These are phyloP conservation scores for Sebastes wilsoni DNA, from an alignment of 2,797 vertebrate genomes.

Conservation along the genomic window DNA sequence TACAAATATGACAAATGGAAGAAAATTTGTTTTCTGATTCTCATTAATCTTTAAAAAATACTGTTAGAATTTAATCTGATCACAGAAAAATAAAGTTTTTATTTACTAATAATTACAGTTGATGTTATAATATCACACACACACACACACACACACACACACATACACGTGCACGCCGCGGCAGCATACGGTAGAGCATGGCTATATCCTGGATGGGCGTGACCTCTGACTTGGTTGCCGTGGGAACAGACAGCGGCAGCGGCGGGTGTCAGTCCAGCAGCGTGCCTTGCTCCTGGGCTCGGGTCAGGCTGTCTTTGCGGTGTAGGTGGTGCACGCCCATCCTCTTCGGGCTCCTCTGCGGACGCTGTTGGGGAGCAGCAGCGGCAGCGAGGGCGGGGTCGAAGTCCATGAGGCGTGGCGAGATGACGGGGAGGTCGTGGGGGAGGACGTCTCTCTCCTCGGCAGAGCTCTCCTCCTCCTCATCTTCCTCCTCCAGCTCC, in stretches of 20 bases:
- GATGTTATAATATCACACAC: neutral
- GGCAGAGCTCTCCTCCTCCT: constrained; percentile 80
- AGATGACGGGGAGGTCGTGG: constrained; percentile 75
- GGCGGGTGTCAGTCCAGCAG: constrained; percentile 88
- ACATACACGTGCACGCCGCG: neutral
- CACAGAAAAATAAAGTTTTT: neutral
- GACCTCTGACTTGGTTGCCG: constrained; percentile 32
- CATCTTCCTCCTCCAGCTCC: constrained; percentile 79
- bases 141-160: neutral
- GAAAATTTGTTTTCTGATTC: too few relatives aligned
- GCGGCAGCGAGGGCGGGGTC: constrained; percentile 54
- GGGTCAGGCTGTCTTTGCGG: constrained; percentile 95
- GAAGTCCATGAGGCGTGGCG: constrained; percentile 74
- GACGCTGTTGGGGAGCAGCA: constrained; percentile 66
- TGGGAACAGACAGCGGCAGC: constrained; percentile 10
- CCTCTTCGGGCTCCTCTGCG: constrained; percentile 93
- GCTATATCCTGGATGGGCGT: constrained; percentile 76
- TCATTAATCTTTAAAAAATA: neutral
- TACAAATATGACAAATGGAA: too few relatives aligned
- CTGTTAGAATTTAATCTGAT: neutral
- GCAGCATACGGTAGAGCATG: constrained; percentile 63
- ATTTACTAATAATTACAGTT: neutral
- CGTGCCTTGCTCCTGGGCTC: constrained; percentile 96
- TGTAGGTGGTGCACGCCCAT: constrained; percentile 98
- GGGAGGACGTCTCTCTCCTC: constrained; percentile 87